phyloP scores from a whole-genome alignment of 1,140 invertebrate genomes.

The Drosophila biarmipes region DNA sequence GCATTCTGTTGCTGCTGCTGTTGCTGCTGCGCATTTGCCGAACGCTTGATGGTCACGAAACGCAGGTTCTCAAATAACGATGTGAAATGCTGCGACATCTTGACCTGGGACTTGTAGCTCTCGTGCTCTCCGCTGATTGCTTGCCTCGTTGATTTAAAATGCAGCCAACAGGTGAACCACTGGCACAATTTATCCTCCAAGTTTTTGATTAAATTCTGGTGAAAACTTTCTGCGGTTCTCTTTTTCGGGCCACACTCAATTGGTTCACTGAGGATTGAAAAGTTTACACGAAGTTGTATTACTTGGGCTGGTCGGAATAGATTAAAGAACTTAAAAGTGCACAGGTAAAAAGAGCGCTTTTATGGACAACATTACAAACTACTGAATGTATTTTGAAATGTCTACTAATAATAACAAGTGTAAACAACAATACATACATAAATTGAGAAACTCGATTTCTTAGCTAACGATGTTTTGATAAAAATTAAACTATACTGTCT shows the following conservation, averaged over 20 bases:
- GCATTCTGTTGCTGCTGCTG: constrained; percentile 37
- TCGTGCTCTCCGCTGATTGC: constrained; percentile 26
- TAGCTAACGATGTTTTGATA: no score
- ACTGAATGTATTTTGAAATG: no score
- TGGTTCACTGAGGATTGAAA: constrained; percentile 47
- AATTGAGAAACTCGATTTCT: no score
- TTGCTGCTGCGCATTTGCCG: constrained; percentile 64
- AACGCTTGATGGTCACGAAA: constrained; percentile 78
- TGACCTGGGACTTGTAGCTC: constrained; percentile 38
- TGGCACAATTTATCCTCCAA: constrained; percentile 47
- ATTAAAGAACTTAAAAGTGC: constrained; percentile 31
- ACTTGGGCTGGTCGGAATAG: constrained; percentile 10
- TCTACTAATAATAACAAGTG: no score
- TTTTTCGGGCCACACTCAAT: constrained; percentile 39
- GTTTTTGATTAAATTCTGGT: constrained; percentile 77
- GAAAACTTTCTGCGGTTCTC: constrained; percentile 31
- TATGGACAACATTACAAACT: neutral
- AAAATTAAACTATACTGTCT: no score
- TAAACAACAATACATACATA: no score
- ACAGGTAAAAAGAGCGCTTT: constrained; percentile 10
- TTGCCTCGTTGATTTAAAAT: constrained; percentile 66
- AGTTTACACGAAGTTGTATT: constrained; percentile 34
- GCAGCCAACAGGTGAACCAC: constrained; percentile 68
- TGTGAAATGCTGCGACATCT: constrained; percentile 84
- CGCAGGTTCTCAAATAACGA: constrained; percentile 83